Conservation (phyloP, 2,888 invertebrate genomes). For the Mamestra brassicae region DNA sequence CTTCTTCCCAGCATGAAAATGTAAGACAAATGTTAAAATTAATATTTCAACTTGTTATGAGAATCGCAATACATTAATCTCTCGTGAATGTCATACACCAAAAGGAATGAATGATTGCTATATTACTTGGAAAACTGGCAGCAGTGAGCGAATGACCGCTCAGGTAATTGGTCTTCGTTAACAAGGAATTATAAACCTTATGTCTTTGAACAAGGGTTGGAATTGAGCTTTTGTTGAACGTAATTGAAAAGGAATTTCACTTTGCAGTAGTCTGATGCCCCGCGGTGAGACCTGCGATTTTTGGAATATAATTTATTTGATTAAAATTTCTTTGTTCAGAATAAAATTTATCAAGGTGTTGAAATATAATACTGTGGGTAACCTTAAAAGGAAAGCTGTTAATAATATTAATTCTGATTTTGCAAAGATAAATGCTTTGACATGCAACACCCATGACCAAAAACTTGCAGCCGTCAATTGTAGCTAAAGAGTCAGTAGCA, state of each 20-base stretch:
- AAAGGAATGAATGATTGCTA: conserved; percentile 73
- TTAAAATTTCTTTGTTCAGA: conserved; percentile 52
- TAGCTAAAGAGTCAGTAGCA: not conserved
- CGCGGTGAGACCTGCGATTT: conserved; percentile 52
- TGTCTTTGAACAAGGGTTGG: not conserved
- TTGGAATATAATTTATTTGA: conserved; percentile 54
- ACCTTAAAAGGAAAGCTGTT: conserved; percentile 5
- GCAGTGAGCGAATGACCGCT: conserved; percentile 48
- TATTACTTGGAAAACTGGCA: conserved; percentile 70
- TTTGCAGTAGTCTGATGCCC: conserved; percentile 59
- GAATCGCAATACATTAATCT: conserved; percentile 72
- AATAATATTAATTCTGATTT: conserved; percentile 5
- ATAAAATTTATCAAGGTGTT: conserved; percentile 46
- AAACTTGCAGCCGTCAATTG: not conserved
- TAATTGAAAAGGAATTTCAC: conserved; percentile 59
- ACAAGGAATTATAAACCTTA: conserved; percentile 43
- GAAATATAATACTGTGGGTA: conserved; percentile 33
- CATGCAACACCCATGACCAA: not conserved
- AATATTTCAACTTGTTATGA: conserved; percentile 69
- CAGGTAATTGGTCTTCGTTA: conserved; percentile 64
- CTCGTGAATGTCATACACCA: conserved; percentile 64
- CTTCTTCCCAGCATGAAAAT: conserved; percentile 43
- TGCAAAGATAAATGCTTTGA: conserved; percentile 14
- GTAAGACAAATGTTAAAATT: conserved; percentile 64
- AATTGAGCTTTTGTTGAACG: conserved; percentile 1